Conservation (phyloP, 2,888 invertebrate genomes). For the Nebria salina region DNA sequence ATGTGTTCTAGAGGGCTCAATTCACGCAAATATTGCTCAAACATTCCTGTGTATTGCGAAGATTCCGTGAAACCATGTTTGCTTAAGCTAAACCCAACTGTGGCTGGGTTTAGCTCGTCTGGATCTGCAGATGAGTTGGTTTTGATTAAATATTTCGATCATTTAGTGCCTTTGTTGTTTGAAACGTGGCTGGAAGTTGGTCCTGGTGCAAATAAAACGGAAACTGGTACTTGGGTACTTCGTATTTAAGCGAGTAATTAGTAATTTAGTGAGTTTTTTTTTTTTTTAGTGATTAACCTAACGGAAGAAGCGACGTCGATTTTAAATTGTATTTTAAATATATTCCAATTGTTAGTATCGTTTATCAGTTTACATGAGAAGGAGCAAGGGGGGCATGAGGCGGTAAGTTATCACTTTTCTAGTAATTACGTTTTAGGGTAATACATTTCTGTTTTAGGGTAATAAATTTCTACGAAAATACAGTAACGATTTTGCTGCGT, state of each 20-base stretch:
- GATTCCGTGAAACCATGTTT: conserved; percentile 46
- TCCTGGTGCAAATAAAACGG: conserved; percentile 59
- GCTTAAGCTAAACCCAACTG: neutral
- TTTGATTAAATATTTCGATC: conserved; percentile 71
- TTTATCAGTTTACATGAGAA: conserved; percentile 58
- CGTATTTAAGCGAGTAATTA: conserved; percentile 52
- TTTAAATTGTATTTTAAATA: conserved; percentile 71
- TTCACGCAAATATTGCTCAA: neutral
- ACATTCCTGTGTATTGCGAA: conserved; percentile 60
- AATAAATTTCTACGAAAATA: conserved; percentile 59
- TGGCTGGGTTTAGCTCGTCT: conserved; percentile 11
- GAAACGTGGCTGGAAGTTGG: conserved; percentile 87
- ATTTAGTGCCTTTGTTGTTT: conserved; percentile 79
- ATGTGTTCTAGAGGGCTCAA: neutral
- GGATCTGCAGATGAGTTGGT: conserved; percentile 62
- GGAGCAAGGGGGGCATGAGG: conserved; percentile 53
- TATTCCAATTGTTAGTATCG: conserved; percentile 70
- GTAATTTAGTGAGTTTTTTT: conserved; percentile 60
- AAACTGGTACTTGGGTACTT: conserved; percentile 19
- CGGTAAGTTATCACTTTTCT: conserved; percentile 38
- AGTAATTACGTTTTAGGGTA: neutral
- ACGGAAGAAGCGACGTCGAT: conserved; percentile 72
- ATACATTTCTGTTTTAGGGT: conserved; percentile 27
- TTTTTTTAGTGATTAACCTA: conserved; percentile 60
- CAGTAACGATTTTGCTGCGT: conserved; percentile 65